Conservation (phyloP, 2,888 invertebrate genomes). For the Tricholauxania praeusta region DNA sequence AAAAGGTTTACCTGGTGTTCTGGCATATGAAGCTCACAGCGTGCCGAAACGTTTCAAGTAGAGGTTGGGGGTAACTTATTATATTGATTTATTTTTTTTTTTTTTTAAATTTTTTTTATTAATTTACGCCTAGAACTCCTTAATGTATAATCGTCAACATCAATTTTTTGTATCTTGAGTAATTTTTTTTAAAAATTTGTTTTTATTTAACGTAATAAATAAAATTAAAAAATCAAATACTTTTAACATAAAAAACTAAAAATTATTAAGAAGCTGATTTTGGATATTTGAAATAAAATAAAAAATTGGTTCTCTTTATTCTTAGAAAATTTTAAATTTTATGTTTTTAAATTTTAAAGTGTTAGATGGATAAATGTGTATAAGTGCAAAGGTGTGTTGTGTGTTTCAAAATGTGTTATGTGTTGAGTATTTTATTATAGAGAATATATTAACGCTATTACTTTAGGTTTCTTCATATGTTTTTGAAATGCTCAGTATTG, state of each 20-base stretch:
- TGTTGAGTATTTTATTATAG: not conserved
- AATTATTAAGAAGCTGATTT: constrained; percentile 59
- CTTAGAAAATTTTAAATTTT: not conserved
- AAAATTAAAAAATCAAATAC: constrained; percentile 6
- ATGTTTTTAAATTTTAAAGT: no score
- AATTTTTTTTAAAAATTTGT: constrained; percentile 37
- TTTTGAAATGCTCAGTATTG: not conserved
- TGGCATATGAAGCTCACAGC: constrained; percentile 74
- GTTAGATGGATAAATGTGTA: not conserved
- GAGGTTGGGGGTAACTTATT: constrained; percentile 25
- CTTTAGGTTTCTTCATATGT: not conserved
- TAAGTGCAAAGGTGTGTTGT: not conserved
- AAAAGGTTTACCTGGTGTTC: constrained; percentile 72
- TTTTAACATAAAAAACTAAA: constrained; percentile 41
- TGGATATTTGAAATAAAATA: constrained; percentile 24
- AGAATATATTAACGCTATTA: not conserved
- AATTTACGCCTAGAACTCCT: constrained; percentile 21
- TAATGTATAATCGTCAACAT: constrained; percentile 38
- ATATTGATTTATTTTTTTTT: constrained; percentile 38
- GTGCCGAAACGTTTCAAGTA: constrained; percentile 70
- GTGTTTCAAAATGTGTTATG: not conserved
- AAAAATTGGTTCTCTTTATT: not conserved
- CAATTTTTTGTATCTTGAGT: constrained; percentile 50
- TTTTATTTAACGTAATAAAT: constrained; percentile 11
- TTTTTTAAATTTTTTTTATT: constrained; percentile 28